Base-by-base conservation (phyloP, 2,113 vertebrate species). In the Triplophysa dalaica region DNA sequence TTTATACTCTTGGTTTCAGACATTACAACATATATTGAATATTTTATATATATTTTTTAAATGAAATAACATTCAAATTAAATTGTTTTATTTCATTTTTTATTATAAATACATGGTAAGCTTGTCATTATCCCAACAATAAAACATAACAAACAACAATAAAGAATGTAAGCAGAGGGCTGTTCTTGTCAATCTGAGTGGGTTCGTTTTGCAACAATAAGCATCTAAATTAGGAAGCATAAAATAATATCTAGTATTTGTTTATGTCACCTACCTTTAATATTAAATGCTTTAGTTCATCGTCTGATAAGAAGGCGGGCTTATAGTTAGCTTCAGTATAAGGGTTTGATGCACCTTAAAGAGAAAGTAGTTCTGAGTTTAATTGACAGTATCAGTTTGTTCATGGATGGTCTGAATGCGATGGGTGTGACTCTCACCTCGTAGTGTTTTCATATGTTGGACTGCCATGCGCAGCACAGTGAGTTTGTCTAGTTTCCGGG, bases 261-360 rank as follows among this genome's bases (percentile, higher is more conserved):
- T 70, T 17, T 38, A 11, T 19, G 3, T 41, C 50, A 67, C 70
- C 41, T 48, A 99, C 97, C 93, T 95, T 94, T 87, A 99, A 93
- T 92, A 99, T 98, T 86, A 99, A 94, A 89, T 99, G 96, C 85
- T 99, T 99, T 84, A 99, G 87, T 84, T 99, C 97, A 76, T 99
- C 97, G 5, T 99, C 97, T 81, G 97, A 98, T 45, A 99, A 93
- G 91, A 99, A 99, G 77, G 96, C 94, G 68, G 97, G 97, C 87
- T 99, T 99, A 90, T 98, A 99, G 92, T 98, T 98, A 75, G 96
- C 97, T 92, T 99, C 97, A 74, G 97, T 98, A 82, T 98, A 99
- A 9, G 96, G 96, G 82, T 98, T 98, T 80, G 95, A 94, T 88
- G 96, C 95, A 91, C 97, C 97, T 99, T 77, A 77, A 58, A 84